These are phyloP conservation scores for Zaprionus africanus DNA, from an alignment of 1,140 invertebrate genomes.

Conservation along the genomic window DNA sequence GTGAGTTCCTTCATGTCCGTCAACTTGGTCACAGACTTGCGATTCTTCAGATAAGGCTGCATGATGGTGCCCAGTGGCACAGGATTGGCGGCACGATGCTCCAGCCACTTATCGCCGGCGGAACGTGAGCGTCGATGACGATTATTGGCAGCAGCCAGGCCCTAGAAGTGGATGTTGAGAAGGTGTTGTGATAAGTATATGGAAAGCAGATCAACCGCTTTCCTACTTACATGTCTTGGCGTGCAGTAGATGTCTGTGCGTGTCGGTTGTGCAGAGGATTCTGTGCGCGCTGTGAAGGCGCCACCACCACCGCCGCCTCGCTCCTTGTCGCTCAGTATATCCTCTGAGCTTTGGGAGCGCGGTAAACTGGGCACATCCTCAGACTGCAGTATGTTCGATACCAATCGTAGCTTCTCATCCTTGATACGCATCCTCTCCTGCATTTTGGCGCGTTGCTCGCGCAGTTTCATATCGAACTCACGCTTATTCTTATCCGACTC, in stretches of 20 bases:
- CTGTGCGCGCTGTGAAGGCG: conserved; percentile 57
- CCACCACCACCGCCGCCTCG: conserved; percentile 21
- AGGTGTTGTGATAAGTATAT: not conserved
- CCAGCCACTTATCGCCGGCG: conserved; percentile 93
- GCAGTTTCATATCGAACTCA: conserved; percentile 88
- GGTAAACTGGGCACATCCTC: conserved; percentile 74
- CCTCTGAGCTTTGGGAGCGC: conserved; percentile 74
- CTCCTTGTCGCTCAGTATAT: conserved; percentile 67
- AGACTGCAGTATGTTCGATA: conserved; percentile 84
- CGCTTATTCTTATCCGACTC: conserved; percentile 89
- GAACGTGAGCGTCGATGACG: conserved; percentile 92
- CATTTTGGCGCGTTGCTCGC: conserved; percentile 88
- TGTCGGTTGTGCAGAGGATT: conserved; percentile 53
- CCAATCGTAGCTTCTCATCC: conserved; percentile 85
- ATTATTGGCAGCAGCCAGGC: conserved; percentile 88
- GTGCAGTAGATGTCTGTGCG: conserved; percentile 70
- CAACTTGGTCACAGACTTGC: conserved; percentile 93
- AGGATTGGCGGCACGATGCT: conserved; percentile 92
- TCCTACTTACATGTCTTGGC: conserved; percentile 67
- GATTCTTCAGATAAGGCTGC: conserved; percentile 92
- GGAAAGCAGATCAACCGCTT: not conserved
- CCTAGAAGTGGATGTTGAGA: conserved; percentile 64
- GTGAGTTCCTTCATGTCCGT: conserved; percentile 89
- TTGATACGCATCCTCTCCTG: conserved; percentile 86
- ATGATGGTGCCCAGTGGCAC: conserved; percentile 93